Evolutionary conservation across 1,140 invertebrate genomes (phyloP).

Genomic region (Apocrypta bakeri): DNA sequence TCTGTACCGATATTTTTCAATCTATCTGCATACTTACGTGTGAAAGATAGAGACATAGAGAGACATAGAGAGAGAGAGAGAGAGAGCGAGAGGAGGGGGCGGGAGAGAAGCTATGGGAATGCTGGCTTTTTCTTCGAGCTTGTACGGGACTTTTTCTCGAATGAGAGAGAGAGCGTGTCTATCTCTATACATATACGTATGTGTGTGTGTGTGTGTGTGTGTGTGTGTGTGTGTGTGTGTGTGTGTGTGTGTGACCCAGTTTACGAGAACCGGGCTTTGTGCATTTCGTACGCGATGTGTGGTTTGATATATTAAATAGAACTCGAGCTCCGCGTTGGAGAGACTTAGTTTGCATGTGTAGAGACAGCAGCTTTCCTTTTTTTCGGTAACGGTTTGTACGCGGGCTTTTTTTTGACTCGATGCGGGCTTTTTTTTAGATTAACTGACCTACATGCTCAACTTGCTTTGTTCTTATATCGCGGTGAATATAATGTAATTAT

Average conservation of each 20-base stretch:
- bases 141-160: neutral
- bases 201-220: neutral
- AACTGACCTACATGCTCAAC: neutral
- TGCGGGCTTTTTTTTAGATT: neutral
- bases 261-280: conserved; percentile 5
- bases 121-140: neutral
- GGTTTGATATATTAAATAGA: conserved; percentile 17
- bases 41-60: no score
- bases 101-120: neutral
- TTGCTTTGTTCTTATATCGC: neutral
- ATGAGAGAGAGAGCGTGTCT: no score
- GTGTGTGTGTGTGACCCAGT: conserved; percentile 2
- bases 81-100: no score
- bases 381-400: neutral
- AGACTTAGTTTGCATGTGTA: conserved; percentile 8
- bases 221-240: no score
- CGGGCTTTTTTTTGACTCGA: neutral
- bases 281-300: conserved; percentile 15
- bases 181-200: no score
- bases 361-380: neutral
- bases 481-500: no score
- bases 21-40: no score
- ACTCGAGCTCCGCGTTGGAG: neutral
- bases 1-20: neutral
- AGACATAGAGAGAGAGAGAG: no score